Percentiles rank a stretch among this genome's conserved stretches.
phyloP scores from a whole-genome alignment of 1,140 invertebrate genomes.

The Drosophila melanica region DNA sequence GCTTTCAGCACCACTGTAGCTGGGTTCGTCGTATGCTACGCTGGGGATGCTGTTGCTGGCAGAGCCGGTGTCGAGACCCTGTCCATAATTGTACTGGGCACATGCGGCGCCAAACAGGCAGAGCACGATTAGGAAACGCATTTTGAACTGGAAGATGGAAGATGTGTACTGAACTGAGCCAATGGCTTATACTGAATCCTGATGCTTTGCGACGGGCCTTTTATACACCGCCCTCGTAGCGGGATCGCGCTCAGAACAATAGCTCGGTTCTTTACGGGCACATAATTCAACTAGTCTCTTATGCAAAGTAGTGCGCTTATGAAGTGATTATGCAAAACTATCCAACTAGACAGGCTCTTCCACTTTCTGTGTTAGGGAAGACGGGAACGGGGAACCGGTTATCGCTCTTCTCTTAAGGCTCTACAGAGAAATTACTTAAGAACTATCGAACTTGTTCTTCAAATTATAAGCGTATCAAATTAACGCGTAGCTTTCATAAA shows the following conservation, averaged over 20 bases:
- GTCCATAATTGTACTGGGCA: conserved; percentile 71
- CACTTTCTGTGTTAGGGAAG: conserved; percentile 59
- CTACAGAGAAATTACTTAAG: conserved; percentile 57
- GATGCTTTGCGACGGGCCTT: conserved; percentile 43
- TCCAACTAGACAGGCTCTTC: conserved; percentile 56
- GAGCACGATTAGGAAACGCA: conserved; percentile 71
- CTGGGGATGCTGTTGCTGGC: conserved; percentile 50
- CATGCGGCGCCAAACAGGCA: conserved; percentile 76
- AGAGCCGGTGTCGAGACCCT: conserved; percentile 49
- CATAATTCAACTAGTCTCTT: conserved; percentile 73
- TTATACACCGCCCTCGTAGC: conserved; percentile 55
- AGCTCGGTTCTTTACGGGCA: conserved; percentile 61
- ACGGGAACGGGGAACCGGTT: conserved; percentile 62
- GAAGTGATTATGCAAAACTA: conserved; percentile 80
- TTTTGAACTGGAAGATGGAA: conserved; percentile 19
- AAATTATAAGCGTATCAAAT: conserved; percentile 53
- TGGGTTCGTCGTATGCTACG: conserved; percentile 31
- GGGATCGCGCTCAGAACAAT: conserved; percentile 61
- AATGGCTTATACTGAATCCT: conserved; percentile 76
- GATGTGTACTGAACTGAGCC: conserved; percentile 49
- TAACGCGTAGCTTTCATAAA: conserved; percentile 60
- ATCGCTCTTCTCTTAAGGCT: conserved; percentile 14
- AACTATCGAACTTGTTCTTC: conserved; percentile 67
- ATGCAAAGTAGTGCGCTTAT: conserved; percentile 75
- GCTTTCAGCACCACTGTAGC: conserved; percentile 54